phyloP scores from a whole-genome alignment of 1,140 invertebrate genomes.

The Pogonomyrmex californicus region DNA sequence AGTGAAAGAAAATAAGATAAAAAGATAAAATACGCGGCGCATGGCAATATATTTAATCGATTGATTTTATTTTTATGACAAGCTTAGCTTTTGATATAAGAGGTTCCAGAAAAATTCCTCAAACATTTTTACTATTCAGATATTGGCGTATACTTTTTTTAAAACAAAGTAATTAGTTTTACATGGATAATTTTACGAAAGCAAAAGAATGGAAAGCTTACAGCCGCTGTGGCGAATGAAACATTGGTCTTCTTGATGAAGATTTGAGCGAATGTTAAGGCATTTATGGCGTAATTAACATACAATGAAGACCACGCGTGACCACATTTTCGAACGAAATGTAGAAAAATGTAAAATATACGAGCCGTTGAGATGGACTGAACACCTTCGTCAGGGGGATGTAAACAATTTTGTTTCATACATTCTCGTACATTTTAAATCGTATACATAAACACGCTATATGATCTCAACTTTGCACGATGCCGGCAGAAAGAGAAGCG shows the following conservation, averaged over 20 bases:
- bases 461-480: slow-evolving; percentile 76
- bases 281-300: slow-evolving; percentile 8
- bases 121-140: neutral
- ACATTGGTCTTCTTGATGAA: neutral
- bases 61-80: too few species aligned
- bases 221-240: neutral
- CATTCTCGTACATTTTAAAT: slow-evolving; percentile 24
- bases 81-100: too few species aligned
- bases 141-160: neutral
- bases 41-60: too few species aligned
- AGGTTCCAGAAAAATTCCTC: too few species aligned
- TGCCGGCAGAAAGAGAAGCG: slow-evolving; percentile 15
- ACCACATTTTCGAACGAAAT: slow-evolving; percentile 11
- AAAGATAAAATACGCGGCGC: too few species aligned
- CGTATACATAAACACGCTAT: slow-evolving; percentile 55
- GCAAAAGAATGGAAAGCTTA: neutral
- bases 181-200: neutral
- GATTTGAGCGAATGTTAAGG: slow-evolving; percentile 23
- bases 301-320: slow-evolving; percentile 9
- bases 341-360: neutral
- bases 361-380: neutral
- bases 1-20: too few species aligned
- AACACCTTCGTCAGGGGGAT: neutral
- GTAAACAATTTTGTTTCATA: slow-evolving; percentile 14
- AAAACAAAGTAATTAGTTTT: neutral